Evolutionary conservation across 2,888 invertebrate genomes (phyloP).

Genomic region (Tethea ocularis): DNA sequence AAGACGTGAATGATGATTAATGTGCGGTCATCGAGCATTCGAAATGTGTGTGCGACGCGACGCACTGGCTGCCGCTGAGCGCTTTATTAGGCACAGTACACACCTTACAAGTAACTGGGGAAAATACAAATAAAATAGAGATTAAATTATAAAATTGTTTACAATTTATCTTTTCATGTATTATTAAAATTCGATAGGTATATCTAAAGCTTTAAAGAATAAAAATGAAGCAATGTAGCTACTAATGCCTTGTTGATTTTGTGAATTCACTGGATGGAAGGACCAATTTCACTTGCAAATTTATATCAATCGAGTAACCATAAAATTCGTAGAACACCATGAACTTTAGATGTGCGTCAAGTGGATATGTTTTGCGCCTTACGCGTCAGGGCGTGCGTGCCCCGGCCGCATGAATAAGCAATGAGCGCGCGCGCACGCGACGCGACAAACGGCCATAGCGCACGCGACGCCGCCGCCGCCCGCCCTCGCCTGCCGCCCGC

Average conservation of each 20-base stretch:
- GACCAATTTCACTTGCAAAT: neutral
- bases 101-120: neutral
- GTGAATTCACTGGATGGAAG: neutral
- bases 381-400: slow-evolving; percentile 59
- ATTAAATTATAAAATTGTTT: neutral
- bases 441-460: slow-evolving; percentile 64
- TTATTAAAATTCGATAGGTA: neutral
- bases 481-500: slow-evolving; percentile 58
- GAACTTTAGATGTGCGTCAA: slow-evolving; percentile 10
- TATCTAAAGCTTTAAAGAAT: too few relatives aligned
- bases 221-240: too few relatives aligned
- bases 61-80: slow-evolving; percentile 4
- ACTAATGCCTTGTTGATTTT: neutral
- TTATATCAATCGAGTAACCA: neutral
- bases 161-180: neutral
- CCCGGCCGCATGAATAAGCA: slow-evolving; percentile 76
- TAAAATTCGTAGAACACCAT: neutral
- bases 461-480: slow-evolving; percentile 72
- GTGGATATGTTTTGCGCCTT: slow-evolving; percentile 30
- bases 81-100: neutral
- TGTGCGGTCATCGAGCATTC: slow-evolving; percentile 29
- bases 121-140: neutral
- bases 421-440: slow-evolving; percentile 82
- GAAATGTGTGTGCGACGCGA: slow-evolving; percentile 11
- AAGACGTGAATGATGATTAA: slow-evolving; percentile 38